phyloP scores from a whole-genome alignment of 2,113 vertebrate genomes.

The Prionailurus viverrinus region DNA sequence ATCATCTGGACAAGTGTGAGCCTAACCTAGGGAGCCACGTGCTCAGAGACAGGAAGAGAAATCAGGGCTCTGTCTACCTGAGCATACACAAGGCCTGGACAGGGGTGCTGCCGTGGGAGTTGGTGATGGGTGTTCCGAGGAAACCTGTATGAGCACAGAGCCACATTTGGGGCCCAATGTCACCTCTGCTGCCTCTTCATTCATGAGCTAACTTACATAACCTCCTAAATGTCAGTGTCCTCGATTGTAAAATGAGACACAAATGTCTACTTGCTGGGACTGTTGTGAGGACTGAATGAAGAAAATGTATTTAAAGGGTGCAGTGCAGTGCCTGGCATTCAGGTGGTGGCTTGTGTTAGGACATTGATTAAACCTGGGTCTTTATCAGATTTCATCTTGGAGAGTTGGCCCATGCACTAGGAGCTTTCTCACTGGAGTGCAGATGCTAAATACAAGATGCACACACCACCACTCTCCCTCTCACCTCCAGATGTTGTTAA shows the following conservation, averaged over 20 bases:
- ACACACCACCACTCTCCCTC: rapidly evolving
- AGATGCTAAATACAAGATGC: not conserved
- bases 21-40: not conserved
- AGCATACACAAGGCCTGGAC: no score
- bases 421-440: not conserved
- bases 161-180: not conserved
- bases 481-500: not conserved
- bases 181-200: not conserved
- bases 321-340: not conserved
- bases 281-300: not conserved
- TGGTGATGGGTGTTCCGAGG: not conserved
- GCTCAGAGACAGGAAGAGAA: not conserved
- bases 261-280: not conserved
- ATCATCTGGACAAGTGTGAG: not conserved
- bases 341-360: not conserved
- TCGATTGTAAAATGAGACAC: not conserved
- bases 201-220: not conserved
- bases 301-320: not conserved
- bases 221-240: not conserved
- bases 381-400: not conserved
- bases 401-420: no score
- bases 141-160: not conserved
- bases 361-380: not conserved
- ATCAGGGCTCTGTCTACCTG: not conserved
- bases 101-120: rapidly evolving